These are phyloP conservation scores for Marmota flaviventris DNA, from an alignment of 2,113 vertebrate species.

Conservation along the genomic window DNA sequence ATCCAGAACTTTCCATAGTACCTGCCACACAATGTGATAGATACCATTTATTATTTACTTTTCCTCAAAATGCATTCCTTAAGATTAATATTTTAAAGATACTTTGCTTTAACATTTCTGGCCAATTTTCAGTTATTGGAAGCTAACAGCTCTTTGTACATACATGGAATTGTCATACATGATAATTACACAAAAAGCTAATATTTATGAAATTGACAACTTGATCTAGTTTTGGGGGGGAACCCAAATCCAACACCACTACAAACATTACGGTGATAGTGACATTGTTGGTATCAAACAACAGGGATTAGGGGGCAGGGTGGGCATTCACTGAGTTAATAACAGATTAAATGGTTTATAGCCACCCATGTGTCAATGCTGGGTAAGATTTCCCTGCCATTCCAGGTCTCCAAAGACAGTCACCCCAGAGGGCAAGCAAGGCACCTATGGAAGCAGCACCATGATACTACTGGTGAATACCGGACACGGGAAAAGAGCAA, in stretches of 20 bases:
- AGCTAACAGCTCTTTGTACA: background rate
- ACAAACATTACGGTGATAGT: too few relatives aligned
- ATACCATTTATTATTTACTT: background rate
- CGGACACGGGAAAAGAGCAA: background rate
- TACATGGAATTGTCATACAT: background rate
- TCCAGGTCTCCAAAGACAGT: background rate
- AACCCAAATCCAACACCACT: background rate
- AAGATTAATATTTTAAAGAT: too few relatives aligned
- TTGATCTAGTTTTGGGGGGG: background rate
- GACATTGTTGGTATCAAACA: too few relatives aligned
- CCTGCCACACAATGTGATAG: background rate
- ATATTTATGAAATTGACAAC: background rate
- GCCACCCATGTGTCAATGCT: background rate
- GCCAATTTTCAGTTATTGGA: background rate
- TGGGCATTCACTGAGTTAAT: background rate
- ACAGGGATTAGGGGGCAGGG: background rate
- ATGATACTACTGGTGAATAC: background rate
- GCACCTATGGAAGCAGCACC: fast-evolving
- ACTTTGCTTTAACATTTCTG: background rate
- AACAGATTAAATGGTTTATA: background rate
- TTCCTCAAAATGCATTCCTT: background rate
- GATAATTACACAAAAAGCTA: background rate
- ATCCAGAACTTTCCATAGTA: background rate
- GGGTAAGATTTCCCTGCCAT: background rate
- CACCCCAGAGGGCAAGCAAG: background rate